Conservation (phyloP, 2,113 vertebrate species). For the Micronycteris hirsuta region DNA sequence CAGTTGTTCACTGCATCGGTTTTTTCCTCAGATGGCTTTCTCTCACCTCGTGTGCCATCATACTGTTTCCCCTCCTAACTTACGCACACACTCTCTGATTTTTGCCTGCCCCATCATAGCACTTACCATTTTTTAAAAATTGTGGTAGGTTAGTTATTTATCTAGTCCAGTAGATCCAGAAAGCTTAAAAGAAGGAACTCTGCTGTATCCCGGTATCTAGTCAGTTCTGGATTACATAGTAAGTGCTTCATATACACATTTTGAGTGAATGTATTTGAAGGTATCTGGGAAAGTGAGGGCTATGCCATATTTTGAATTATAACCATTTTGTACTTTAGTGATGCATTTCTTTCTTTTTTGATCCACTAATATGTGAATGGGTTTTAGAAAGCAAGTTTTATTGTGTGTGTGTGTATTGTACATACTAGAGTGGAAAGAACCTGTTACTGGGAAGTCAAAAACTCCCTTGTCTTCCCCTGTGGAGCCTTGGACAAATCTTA, state of each 20-base stretch:
- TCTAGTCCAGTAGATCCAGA: not conserved
- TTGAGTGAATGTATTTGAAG: not conserved
- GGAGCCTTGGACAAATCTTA: not conserved
- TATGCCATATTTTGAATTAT: not conserved
- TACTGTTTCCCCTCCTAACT: not conserved
- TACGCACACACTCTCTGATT: not conserved
- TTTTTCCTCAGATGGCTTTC: not conserved
- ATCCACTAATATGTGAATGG: not conserved
- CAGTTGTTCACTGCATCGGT: not conserved
- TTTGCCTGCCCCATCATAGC: not conserved
- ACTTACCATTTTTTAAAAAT: not conserved
- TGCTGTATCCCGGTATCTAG: not conserved
- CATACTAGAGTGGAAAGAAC: not conserved
- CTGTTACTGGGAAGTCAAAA: not conserved
- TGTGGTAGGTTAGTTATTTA: not conserved
- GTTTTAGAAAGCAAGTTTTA: conserved; percentile 18
- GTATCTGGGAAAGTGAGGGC: not conserved
- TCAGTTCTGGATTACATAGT: not conserved
- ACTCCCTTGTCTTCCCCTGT: not conserved
- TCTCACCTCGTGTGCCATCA: not conserved
- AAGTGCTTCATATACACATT: not conserved
- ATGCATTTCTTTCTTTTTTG: not conserved
- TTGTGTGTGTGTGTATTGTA: not conserved
- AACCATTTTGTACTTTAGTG: not conserved
- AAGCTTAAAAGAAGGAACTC: not conserved